Evolutionary conservation across 2,113 vertebrate species (phyloP).

Genomic region (Pteronura brasiliensis): DNA sequence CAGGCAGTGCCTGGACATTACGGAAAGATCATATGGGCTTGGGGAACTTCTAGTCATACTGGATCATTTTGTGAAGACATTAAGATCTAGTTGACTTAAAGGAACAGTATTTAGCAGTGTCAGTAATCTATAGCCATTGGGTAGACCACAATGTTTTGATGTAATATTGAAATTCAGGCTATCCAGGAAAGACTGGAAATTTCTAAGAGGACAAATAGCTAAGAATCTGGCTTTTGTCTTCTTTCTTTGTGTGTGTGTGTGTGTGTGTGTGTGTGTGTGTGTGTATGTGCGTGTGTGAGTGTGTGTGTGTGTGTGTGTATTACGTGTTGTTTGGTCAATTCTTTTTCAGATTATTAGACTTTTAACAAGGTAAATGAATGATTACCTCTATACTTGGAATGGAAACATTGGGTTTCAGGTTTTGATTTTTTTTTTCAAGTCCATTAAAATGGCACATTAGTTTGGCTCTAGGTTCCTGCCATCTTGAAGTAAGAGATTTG

Average conservation of each 20-base stretch:
- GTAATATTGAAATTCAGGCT: neutral
- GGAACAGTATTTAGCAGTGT: neutral
- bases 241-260: neutral
- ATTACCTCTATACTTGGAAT: slow-evolving; percentile 36
- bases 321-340: neutral
- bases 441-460: slow-evolving; percentile 41
- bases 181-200: neutral
- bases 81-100: neutral
- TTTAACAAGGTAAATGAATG: slow-evolving; percentile 44
- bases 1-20: neutral
- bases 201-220: neutral
- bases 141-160: neutral
- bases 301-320: neutral
- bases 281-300: neutral
- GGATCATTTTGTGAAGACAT: neutral
- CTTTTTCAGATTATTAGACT: neutral
- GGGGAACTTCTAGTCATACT: neutral
- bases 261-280: accelerated
- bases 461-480: slow-evolving; percentile 54
- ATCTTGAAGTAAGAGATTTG: slow-evolving; percentile 38
- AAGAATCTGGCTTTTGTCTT: neutral
- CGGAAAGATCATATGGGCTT: accelerated
- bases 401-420: neutral
- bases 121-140: neutral
- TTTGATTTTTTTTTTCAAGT: neutral